Evolutionary conservation across 2,888 invertebrate species (phyloP).

Genomic region (Microchrysa polita): DNA sequence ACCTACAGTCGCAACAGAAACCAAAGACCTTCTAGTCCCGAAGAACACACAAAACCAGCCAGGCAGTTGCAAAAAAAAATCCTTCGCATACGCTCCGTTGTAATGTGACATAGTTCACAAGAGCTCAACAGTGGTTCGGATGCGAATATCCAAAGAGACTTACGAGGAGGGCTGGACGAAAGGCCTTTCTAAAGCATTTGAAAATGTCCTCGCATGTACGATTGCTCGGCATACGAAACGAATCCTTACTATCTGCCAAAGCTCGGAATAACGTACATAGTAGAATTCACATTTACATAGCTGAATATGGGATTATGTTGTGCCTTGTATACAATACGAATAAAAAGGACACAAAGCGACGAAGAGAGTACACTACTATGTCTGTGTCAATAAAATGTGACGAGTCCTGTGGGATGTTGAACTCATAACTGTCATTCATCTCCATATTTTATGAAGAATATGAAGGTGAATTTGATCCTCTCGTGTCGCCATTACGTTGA

Average conservation of each 20-base stretch:
- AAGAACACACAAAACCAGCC: no score
- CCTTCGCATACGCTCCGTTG: no score
- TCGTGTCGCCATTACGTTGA: conserved; percentile 5
- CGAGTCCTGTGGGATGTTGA: conserved; percentile 28
- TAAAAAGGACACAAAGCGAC: not conserved
- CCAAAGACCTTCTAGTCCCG: not conserved
- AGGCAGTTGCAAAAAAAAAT: not conserved
- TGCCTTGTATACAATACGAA: no score
- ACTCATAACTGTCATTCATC: conserved; percentile 42
- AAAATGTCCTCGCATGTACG: conserved; percentile 5
- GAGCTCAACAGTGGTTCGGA: not conserved
- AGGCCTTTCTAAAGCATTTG: conserved; percentile 12
- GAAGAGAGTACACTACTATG: not conserved
- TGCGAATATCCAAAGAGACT: no score
- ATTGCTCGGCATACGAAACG: not conserved
- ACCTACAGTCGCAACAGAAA: not conserved
- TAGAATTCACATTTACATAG: not conserved
- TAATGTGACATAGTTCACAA: not conserved
- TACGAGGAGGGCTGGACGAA: not conserved
- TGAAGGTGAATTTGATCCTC: not conserved
- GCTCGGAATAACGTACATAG: no score
- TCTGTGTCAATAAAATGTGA: conserved; percentile 38
- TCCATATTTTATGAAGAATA: conserved; percentile 33
- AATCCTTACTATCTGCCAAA: no score
- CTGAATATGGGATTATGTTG: conserved; percentile 11